Percentiles rank a stretch among this genome's conserved stretches.
These are phyloP conservation scores for Cliona cf. orientalis DNA, from an alignment of 37 sponge, comb jelly and placozoan genomes.

Conservation along the genomic window DNA sequence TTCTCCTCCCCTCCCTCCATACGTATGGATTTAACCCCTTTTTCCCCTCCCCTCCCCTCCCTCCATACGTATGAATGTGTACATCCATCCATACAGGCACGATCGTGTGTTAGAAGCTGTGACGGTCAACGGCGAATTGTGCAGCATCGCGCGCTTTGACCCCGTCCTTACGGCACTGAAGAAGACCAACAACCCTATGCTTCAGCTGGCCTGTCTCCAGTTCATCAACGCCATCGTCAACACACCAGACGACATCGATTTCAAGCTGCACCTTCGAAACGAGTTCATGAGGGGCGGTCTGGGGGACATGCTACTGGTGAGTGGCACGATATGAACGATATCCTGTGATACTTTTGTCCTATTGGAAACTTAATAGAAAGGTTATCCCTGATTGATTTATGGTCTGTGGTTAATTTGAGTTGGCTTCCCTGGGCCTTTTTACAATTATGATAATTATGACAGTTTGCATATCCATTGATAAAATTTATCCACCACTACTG, in stretches of 20 bases:
- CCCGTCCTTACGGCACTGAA: constrained; percentile 72
- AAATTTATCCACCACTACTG: no score
- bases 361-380: no score
- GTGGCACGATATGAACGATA: no score
- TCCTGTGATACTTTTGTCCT: no score
- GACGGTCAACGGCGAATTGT: constrained; percentile 80
- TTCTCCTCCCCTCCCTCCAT: background rate
- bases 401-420: no score
- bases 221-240: constrained; percentile 96
- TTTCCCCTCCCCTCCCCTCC: background rate
- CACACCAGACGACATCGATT: constrained; percentile 93
- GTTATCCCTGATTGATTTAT: no score
- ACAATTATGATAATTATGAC: no score
- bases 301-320: constrained; percentile 62
- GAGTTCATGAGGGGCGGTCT: constrained; percentile 96
- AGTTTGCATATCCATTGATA: no score
- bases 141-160: constrained; percentile 73
- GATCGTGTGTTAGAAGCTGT: constrained; percentile 82
- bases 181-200: constrained; percentile 78
- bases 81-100: constrained; percentile 37
- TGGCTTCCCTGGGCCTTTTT: no score
- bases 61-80: background rate
- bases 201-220: constrained; percentile 89
- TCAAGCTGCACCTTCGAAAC: constrained; percentile 92
- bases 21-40: background rate